Conservation (phyloP, 1,140 invertebrate species). For the Drosophila cardini region DNA sequence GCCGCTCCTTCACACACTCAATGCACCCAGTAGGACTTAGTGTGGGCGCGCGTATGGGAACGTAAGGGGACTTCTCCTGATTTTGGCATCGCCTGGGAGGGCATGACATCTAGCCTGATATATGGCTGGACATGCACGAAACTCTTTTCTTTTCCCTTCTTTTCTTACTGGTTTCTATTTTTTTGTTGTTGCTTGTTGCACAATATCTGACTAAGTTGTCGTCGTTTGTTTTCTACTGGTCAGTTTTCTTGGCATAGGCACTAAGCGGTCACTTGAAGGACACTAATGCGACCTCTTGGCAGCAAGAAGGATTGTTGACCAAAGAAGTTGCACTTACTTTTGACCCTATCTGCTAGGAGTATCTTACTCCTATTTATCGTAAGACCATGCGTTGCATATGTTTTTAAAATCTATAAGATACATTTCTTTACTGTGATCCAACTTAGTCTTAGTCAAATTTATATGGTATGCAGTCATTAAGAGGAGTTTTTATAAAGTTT, state of each 20-base stretch:
- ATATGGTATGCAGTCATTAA: no score
- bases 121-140: constrained; percentile 54
- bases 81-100: constrained; percentile 41
- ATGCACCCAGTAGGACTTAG: constrained; percentile 11
- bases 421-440: no score
- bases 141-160: constrained; percentile 44
- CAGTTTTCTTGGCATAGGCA: constrained; percentile 24
- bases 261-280: constrained; percentile 68
- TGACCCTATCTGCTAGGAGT: not conserved
- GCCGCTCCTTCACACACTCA: not conserved
- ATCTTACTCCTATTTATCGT: not conserved
- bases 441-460: no score
- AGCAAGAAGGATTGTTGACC: constrained; percentile 10
- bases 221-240: constrained; percentile 55
- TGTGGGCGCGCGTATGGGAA: constrained; percentile 2
- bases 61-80: constrained; percentile 24
- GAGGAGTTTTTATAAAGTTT: no score
- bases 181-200: constrained; percentile 39
- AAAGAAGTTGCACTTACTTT: constrained; percentile 9
- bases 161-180: no score
- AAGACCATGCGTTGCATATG: not conserved
- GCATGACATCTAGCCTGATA: constrained; percentile 58
- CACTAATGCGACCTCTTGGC: constrained; percentile 57
- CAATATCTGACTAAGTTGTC: constrained; percentile 53
- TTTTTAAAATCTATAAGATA: no score